Evolutionary conservation across 2,888 invertebrate species (phyloP).

Genomic region (Tryphoninae sp.): DNA sequence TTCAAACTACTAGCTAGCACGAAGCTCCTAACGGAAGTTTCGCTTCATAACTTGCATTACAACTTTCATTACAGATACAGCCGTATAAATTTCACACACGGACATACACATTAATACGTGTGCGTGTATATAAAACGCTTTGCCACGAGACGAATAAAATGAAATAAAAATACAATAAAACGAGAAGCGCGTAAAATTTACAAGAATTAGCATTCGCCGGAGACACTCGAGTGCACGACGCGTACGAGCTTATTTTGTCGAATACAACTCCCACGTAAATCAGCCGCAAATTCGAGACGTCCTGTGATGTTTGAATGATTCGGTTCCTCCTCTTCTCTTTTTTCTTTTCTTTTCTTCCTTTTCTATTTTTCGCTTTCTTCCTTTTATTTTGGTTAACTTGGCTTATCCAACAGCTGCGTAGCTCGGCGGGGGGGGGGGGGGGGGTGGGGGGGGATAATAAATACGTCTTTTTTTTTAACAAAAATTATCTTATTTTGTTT

Average conservation of each 20-base stretch:
- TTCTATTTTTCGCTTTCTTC: not conserved
- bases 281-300: not conserved
- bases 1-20: slow-evolving; percentile 55
- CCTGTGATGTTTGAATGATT: not conserved
- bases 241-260: not conserved
- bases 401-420: no score
- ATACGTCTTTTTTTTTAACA: not conserved
- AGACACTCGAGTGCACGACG: not conserved
- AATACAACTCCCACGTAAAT: not conserved
- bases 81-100: not conserved
- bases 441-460: not conserved
- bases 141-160: no score
- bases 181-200: not conserved
- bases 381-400: not conserved
- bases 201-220: not conserved
- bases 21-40: slow-evolving; percentile 48
- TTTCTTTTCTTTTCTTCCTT: not conserved
- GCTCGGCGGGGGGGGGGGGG: not conserved
- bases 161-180: slow-evolving; percentile 3
- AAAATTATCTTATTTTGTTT: not conserved
- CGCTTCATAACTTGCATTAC: slow-evolving; percentile 42
- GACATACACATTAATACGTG: slow-evolving; percentile 4
- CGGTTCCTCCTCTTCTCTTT: not conserved
- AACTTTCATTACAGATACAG: not conserved
- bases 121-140: not conserved